phyloP scores from a whole-genome alignment of 2,888 invertebrate genomes.

The Cataglyphis albicans region DNA sequence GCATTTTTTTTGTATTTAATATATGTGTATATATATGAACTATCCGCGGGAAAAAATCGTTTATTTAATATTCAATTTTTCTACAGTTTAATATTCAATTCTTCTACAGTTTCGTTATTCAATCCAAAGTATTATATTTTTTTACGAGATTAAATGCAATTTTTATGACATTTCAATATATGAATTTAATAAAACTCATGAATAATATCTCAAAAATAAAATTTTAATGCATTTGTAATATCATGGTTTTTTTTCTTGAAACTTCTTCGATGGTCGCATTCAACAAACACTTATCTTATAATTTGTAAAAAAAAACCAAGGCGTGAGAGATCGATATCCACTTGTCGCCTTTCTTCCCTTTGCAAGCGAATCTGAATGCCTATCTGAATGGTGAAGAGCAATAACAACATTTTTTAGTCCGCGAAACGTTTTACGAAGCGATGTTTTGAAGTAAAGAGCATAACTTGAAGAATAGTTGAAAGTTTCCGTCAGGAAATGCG shows the following conservation, averaged over 20 bases:
- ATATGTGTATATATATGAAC: too few relatives aligned
- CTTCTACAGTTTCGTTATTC: background rate
- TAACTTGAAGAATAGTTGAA: slow-evolving; percentile 40
- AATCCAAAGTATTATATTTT: background rate
- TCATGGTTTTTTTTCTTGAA: slow-evolving; percentile 10
- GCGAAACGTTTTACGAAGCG: slow-evolving; percentile 57
- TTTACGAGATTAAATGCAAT: background rate
- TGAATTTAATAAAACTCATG: slow-evolving; percentile 31
- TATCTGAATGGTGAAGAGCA: slow-evolving; percentile 56
- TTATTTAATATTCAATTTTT: slow-evolving; percentile 40
- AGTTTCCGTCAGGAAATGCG: slow-evolving; percentile 53
- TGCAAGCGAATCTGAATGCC: slow-evolving; percentile 19
- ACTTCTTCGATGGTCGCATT: background rate
- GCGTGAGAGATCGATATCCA: slow-evolving; percentile 27
- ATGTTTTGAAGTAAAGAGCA: slow-evolving; percentile 39
- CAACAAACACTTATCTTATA: slow-evolving; percentile 29
- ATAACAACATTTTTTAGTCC: slow-evolving; percentile 62
- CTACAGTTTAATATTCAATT: background rate
- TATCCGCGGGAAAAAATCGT: background rate
- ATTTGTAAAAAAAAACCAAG: background rate
- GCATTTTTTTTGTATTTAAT: background rate
- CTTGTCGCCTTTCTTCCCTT: background rate
- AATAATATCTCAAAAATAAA: background rate
- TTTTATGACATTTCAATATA: background rate
- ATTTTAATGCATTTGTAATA: background rate